Percentiles rank a stretch among this genome's conserved stretches.
Conservation (phyloP, 2,888 invertebrate species). For the Ganaspis brasiliensis region DNA sequence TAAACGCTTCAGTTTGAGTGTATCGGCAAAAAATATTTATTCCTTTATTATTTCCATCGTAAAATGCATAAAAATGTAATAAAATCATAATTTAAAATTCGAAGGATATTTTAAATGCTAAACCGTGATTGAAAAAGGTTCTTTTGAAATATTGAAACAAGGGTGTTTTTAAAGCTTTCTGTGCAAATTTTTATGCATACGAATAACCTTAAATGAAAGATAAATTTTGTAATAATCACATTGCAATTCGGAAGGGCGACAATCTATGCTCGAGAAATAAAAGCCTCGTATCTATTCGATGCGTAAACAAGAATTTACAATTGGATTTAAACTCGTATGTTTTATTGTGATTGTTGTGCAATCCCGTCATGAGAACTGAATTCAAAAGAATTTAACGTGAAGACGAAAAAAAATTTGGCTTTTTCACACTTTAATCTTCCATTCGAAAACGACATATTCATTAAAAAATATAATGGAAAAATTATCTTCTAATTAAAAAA, state of each 20-base stretch:
- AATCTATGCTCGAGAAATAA: slow-evolving; percentile 18
- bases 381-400: background rate
- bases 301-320: slow-evolving; percentile 32
- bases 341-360: slow-evolving; percentile 19
- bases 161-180: background rate
- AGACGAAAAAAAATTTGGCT: background rate
- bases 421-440: no score
- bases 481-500: no score
- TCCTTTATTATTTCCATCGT: no score
- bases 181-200: background rate
- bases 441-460: no score
- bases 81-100: no score
- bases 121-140: no score
- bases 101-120: no score
- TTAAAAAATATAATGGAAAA: no score
- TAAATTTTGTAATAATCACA: slow-evolving; percentile 9
- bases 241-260: slow-evolving; percentile 10
- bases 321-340: slow-evolving; percentile 9
- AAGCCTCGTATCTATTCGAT: background rate
- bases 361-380: background rate
- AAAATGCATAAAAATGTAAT: no score
- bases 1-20: no score
- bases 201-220: background rate
- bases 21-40: no score
- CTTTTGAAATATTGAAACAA: background rate